Percentiles rank a stretch among this genome's conserved stretches.
These are phyloP conservation scores for Gambusia yucatana DNA, from an alignment of 2,797 vertebrate species.

Conservation along the genomic window DNA sequence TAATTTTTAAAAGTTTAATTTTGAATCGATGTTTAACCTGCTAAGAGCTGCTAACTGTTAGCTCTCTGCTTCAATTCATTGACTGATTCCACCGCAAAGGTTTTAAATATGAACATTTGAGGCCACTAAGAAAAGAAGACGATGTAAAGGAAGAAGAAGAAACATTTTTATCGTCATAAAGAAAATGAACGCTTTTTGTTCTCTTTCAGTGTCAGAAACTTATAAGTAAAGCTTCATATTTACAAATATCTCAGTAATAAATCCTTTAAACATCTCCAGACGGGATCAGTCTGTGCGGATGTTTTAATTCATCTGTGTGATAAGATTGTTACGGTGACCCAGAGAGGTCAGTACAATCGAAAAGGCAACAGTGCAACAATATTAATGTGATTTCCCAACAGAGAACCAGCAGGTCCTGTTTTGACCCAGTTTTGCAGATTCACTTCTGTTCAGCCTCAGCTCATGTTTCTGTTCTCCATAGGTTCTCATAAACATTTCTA, in stretches of 20 bases:
- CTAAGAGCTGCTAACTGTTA: constrained; percentile 5
- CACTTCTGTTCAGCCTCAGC: too few relatives aligned
- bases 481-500: not conserved
- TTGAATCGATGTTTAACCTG: not conserved
- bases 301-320: not conserved
- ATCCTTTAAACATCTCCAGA: not conserved
- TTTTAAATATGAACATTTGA: not conserved
- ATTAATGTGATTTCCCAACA: too few relatives aligned
- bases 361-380: not conserved
- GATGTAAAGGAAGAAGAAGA: not conserved
- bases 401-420: too few relatives aligned
- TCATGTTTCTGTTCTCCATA: too few relatives aligned
- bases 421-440: too few relatives aligned
- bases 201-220: not conserved
- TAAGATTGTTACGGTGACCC: not conserved
- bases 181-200: not conserved
- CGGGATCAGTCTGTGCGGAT: not conserved
- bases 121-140: not conserved
- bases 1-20: not conserved
- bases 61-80: not conserved
- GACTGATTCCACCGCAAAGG: not conserved
- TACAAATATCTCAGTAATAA: not conserved
- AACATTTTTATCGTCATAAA: not conserved
- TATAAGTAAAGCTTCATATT: not conserved
- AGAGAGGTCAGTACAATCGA: too few relatives aligned